These are phyloP conservation scores for Chloropsis cyanopogon DNA, from an alignment of 2,113 vertebrate species.

Conservation along the genomic window DNA sequence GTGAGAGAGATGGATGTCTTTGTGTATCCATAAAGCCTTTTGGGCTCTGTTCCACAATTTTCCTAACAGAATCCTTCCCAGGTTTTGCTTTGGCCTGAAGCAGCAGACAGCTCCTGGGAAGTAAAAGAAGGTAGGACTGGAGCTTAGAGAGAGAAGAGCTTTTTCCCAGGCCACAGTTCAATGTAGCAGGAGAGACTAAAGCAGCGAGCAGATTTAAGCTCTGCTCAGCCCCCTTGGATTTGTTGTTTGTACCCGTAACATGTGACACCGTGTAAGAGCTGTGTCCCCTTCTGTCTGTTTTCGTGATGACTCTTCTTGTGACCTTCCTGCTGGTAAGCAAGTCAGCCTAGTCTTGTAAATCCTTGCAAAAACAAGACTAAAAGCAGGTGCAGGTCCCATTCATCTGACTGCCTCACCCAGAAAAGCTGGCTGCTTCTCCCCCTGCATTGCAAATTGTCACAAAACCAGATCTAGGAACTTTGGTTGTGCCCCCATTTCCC, in stretches of 20 bases:
- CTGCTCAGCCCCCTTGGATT: neutral
- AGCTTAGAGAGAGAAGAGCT: neutral
- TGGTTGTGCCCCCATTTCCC: accelerated
- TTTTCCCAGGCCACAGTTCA: neutral
- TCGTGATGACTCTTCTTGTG: neutral
- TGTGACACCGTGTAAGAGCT: neutral
- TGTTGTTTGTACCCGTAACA: neutral
- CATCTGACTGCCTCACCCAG: accelerated
- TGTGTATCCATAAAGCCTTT: neutral
- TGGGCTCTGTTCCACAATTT: neutral
- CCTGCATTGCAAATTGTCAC: neutral
- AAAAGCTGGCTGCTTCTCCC: neutral
- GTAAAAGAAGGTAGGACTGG: neutral
- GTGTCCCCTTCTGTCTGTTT: neutral
- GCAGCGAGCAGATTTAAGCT: neutral
- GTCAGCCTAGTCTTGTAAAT: neutral
- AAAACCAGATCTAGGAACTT: neutral
- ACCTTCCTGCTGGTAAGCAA: neutral
- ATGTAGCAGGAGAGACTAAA: neutral
- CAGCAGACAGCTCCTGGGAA: neutral
- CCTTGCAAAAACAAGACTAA: neutral
- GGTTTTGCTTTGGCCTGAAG: neutral
- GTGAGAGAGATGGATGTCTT: neutral
- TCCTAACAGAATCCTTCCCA: neutral
- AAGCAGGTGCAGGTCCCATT: neutral